phyloP scores from a whole-genome alignment of 2,888 invertebrate species.

The Dicyrtoma fusca region DNA sequence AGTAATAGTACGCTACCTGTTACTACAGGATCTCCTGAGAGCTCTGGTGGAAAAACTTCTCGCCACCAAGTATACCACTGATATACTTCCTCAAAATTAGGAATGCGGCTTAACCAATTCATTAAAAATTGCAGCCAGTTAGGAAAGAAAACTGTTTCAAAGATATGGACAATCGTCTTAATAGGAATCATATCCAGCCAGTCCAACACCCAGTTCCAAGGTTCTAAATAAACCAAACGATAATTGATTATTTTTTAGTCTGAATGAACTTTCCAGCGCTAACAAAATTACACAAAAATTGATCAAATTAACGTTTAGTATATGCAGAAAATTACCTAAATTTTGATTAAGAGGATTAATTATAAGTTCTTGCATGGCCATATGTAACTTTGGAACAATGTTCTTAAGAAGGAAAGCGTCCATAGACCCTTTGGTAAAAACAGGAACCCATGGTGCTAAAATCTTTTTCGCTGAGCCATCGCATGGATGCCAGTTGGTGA shows the following conservation, averaged over 20 bases:
- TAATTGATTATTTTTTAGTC: too few relatives aligned
- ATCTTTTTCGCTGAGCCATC: constrained; percentile 91
- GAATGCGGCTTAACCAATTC: constrained; percentile 85
- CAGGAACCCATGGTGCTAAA: constrained; percentile 84
- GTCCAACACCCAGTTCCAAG: constrained; percentile 93
- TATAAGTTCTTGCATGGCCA: constrained; percentile 66
- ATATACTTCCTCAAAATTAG: constrained; percentile 87
- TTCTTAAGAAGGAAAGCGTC: constrained; percentile 81
- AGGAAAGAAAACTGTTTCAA: constrained; percentile 90
- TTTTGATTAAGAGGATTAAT: constrained; percentile 76
- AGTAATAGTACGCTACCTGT: too few relatives aligned
- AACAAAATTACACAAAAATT: too few relatives aligned
- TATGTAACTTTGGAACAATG: constrained; percentile 85
- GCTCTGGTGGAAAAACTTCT: constrained; percentile 62
- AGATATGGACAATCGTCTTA: constrained; percentile 74
- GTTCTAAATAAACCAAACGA: constrained; percentile 64
- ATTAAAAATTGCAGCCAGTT: constrained; percentile 75
- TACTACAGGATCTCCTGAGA: constrained; percentile 65
- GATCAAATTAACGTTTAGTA: neutral
- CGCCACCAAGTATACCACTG: constrained; percentile 78
- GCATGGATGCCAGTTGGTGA: constrained; percentile 93
- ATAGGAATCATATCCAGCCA: constrained; percentile 87
- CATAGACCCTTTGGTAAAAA: constrained; percentile 76
- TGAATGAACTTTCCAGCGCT: too few relatives aligned
- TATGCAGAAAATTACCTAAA: constrained; percentile 62